These are phyloP conservation scores for Enteromius paludinosus DNA, from an alignment of 2,797 vertebrate species.

Conservation along the genomic window DNA sequence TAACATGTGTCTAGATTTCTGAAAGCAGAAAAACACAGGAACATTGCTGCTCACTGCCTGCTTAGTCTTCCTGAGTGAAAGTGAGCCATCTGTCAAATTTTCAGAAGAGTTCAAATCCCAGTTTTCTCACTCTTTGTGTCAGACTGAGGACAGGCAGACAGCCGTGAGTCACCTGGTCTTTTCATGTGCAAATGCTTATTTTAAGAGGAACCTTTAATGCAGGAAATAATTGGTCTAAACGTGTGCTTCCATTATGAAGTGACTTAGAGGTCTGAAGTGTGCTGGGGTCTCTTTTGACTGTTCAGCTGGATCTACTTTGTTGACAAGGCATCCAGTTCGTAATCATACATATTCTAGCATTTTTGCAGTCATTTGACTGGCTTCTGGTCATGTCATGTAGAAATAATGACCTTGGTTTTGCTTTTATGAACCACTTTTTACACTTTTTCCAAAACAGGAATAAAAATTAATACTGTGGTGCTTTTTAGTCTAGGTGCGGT, in stretches of 20 bases:
- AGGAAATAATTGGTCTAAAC: slow-evolving; percentile 79
- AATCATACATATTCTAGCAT: neutral
- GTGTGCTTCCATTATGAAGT: slow-evolving; percentile 76
- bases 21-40: slow-evolving; percentile 6
- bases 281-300: slow-evolving; percentile 16
- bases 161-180: slow-evolving; percentile 71
- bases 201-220: slow-evolving; percentile 77
- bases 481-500: too few species aligned
- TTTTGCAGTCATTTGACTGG: neutral
- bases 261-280: slow-evolving; percentile 67
- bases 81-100: slow-evolving; percentile 42
- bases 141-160: slow-evolving; percentile 54
- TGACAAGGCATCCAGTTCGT: slow-evolving; percentile 18
- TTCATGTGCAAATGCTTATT: slow-evolving; percentile 78
- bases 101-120: slow-evolving; percentile 12
- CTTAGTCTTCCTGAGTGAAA: slow-evolving; percentile 37
- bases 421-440: neutral
- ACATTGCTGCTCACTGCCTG: slow-evolving; percentile 5
- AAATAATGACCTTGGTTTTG: neutral
- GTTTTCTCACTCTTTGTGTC: slow-evolving; percentile 49
- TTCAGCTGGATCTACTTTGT: slow-evolving; percentile 8
- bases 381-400: neutral
- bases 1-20: neutral
- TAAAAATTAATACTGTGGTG: too few species aligned
- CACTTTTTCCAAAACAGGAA: too few species aligned